phyloP scores from a whole-genome alignment of 2,797 vertebrate genomes.

The Prionace glauca region DNA sequence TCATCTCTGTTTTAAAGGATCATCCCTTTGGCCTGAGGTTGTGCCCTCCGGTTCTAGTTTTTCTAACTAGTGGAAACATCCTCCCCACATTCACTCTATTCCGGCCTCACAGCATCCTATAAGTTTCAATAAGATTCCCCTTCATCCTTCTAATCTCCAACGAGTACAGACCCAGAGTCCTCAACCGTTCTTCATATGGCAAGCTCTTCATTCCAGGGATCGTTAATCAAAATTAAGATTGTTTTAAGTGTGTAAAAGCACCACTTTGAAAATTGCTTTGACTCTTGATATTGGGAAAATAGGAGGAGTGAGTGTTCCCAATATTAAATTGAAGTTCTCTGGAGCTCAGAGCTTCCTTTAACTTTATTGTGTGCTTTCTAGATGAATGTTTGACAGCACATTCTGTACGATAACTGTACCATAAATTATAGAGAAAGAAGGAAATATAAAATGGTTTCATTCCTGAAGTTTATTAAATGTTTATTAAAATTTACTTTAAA shows the following conservation, averaged over 20 bases:
- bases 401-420: background rate
- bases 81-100: no score
- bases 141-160: no score
- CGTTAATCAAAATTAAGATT: no score
- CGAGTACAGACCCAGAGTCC: no score
- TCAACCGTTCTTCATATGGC: no score
- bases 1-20: no score
- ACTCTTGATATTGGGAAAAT: background rate
- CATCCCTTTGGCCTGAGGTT: no score
- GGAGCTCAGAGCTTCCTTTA: background rate
- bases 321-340: background rate
- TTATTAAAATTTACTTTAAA: constrained; percentile 26
- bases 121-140: no score
- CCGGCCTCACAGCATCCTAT: no score
- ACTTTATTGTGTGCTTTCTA: background rate
- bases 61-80: no score
- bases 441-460: constrained; percentile 22
- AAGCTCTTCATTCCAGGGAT: no score
- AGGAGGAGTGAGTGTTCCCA: background rate
- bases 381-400: background rate
- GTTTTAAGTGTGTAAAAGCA: background rate
- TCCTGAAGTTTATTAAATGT: constrained; percentile 31
- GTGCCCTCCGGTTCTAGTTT: no score
- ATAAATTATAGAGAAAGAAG: background rate
- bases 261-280: background rate